A percentile compares a stretch with the other conserved stretches of the same genome.
These are phyloP conservation scores for Patella depressa DNA, from an alignment of 2,888 invertebrate species.

Conservation along the genomic window DNA sequence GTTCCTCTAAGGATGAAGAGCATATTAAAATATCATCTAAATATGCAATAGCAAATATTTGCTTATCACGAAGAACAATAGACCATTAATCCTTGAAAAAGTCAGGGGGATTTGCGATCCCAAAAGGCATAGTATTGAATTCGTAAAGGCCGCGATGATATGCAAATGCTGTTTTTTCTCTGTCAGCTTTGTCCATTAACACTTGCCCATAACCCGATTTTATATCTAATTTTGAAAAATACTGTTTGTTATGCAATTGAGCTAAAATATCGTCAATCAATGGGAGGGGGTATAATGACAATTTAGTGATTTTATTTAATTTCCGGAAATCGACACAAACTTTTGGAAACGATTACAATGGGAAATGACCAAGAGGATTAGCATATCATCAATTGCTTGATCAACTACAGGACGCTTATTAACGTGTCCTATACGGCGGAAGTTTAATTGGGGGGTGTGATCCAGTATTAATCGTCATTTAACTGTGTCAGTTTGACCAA, in stretches of 20 bases:
- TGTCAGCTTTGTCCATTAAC: too few relatives aligned
- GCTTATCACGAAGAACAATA: too few relatives aligned
- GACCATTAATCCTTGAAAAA: too few relatives aligned
- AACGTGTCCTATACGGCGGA: not conserved
- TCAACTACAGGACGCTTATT: not conserved
- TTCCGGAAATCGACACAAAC: slow-evolving; percentile 7
- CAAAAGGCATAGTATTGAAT: too few relatives aligned
- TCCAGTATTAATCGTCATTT: too few relatives aligned
- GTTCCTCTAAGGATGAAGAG: not conserved
- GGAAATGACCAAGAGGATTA: slow-evolving; percentile 27
- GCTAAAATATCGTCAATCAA: slow-evolving; percentile 10
- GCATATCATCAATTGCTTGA: not conserved
- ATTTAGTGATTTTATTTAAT: slow-evolving; percentile 8
- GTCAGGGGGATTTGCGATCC: too few relatives aligned
- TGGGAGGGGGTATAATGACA: not conserved
- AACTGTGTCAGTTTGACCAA: too few relatives aligned
- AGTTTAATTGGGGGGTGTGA: too few relatives aligned
- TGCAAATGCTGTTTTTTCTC: too few relatives aligned
- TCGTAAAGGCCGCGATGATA: too few relatives aligned
- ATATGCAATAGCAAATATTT: too few relatives aligned
- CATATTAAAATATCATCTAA: too few relatives aligned
- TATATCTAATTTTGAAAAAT: slow-evolving; percentile 15
- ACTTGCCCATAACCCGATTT: slow-evolving; percentile 18
- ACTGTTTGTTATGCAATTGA: not conserved
- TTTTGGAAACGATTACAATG: slow-evolving; percentile 31